Base-by-base conservation (phyloP, 2,113 vertebrate species). In the Psittacus erithacus region DNA sequence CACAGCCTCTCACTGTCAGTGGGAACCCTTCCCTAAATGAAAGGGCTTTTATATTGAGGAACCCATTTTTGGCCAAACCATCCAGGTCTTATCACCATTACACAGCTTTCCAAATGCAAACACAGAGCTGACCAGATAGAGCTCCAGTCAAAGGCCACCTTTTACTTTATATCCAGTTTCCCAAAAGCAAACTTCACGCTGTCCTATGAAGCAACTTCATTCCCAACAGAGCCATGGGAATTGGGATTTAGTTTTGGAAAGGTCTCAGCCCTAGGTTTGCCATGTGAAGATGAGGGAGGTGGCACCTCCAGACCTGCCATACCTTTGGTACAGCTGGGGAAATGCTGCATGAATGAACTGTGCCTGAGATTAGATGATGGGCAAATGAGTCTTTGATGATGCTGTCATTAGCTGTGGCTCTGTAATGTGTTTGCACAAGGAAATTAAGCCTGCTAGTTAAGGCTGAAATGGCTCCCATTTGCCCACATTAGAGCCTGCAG, bases 301-400 rank as follows among this genome's bases (percentile, higher is more conserved):
- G 38, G 41, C 38, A 67, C 19, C 23, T 57, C 50, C 35, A 20
- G 57, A 44, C 41, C 28, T 23, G 22, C 78, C 62, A 22, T 39
- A 1, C 5, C 31, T 60, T 43, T 31, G 44, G 19, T 3, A 22
- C 43, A 23, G 62, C 73, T 28, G 29, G 53, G 60, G 77, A 69
- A 82, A 24, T 0, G 9, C 52, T 29, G 50, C 41, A 8, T 39
- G 52, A 68, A 29, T 24, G 29, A 84, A 22, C 46, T 6, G 24
- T 17, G 11, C 69, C 64, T 41, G 10, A 10, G n/a, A 76, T 76
- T 16, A 62, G 29, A 80, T 84, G 25, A 74, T 8, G 16, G 6
- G 46, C 49, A 78, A 92, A 96, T 88, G 49, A 50, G 60, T 23
- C 70, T 91, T 67, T 82, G 80, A 93, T 94, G 80, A 85, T 62